phyloP scores from a whole-genome alignment of 2,113 vertebrate species.

The Ammodytes dubius region DNA sequence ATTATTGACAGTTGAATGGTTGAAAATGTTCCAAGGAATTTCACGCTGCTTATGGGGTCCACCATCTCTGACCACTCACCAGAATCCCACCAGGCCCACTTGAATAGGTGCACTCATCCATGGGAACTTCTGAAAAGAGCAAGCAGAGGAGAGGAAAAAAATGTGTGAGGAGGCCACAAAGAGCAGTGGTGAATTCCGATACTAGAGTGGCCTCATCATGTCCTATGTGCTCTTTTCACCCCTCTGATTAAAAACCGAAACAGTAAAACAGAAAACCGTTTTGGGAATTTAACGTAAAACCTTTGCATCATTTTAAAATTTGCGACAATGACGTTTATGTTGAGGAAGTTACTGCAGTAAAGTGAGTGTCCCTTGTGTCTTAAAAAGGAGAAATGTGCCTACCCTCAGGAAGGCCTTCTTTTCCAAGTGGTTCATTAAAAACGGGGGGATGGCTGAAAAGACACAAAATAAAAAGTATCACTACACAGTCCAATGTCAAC shows the following conservation, averaged over 20 bases:
- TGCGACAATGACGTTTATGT: neutral
- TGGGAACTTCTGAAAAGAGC: slow-evolving; percentile 90
- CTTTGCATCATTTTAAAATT: slow-evolving; percentile 6
- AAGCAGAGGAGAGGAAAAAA: slow-evolving; percentile 44
- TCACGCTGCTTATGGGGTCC: slow-evolving; percentile 55
- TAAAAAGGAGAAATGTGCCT: slow-evolving; percentile 6
- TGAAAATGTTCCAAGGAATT: slow-evolving; percentile 18
- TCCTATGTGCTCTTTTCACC: slow-evolving; percentile 33
- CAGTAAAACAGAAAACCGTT: neutral
- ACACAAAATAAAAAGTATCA: neutral
- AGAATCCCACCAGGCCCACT: slow-evolving; percentile 95
- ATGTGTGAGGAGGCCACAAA: slow-evolving; percentile 65
- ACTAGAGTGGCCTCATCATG: slow-evolving; percentile 46
- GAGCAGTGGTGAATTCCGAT: slow-evolving; percentile 46
- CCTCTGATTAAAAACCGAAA: slow-evolving; percentile 34
- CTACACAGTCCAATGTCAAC: neutral
- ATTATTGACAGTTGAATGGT: neutral
- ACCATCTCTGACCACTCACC: slow-evolving; percentile 87
- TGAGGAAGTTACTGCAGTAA: neutral
- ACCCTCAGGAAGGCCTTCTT: slow-evolving; percentile 98
- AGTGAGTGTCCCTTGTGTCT: neutral
- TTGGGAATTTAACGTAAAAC: neutral
- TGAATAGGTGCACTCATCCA: slow-evolving; percentile 99
- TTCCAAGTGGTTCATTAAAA: slow-evolving; percentile 97
- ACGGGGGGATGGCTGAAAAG: slow-evolving; percentile 93